Conservation (phyloP, 1,140 invertebrate species). For the Ips typographus region DNA sequence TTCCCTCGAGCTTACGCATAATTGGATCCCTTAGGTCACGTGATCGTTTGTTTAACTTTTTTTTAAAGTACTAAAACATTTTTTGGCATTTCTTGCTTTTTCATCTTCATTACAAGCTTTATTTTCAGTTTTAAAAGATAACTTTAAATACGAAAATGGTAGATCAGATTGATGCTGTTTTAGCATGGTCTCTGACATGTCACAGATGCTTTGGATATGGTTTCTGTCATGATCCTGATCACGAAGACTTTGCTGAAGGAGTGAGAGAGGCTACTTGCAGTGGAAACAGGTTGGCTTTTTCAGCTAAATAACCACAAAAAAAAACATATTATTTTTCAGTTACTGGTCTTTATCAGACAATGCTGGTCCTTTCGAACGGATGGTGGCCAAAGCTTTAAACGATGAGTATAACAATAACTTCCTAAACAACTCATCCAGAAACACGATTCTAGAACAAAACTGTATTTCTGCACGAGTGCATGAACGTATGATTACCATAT, state of each 20-base stretch:
- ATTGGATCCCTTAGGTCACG: no score
- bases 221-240: slow-evolving; percentile 4
- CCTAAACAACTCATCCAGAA: no score
- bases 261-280: neutral
- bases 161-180: neutral
- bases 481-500: neutral
- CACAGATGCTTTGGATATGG: slow-evolving; percentile 4
- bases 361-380: neutral
- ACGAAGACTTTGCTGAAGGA: neutral
- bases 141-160: no score
- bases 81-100: no score
- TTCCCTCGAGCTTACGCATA: no score
- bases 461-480: slow-evolving; percentile 1
- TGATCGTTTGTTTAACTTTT: no score
- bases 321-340: neutral
- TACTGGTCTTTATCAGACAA: slow-evolving; percentile 1
- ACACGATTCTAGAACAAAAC: neutral
- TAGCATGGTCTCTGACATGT: neutral
- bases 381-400: neutral
- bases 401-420: neutral
- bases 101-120: no score
- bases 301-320: neutral
- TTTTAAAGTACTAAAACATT: no score
- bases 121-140: no score
- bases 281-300: neutral